A percentile compares a stretch with the other conserved stretches of the same genome.
Evolutionary conservation across 2,888 invertebrate genomes (phyloP).

Genomic region (Pollenia labialis): DNA sequence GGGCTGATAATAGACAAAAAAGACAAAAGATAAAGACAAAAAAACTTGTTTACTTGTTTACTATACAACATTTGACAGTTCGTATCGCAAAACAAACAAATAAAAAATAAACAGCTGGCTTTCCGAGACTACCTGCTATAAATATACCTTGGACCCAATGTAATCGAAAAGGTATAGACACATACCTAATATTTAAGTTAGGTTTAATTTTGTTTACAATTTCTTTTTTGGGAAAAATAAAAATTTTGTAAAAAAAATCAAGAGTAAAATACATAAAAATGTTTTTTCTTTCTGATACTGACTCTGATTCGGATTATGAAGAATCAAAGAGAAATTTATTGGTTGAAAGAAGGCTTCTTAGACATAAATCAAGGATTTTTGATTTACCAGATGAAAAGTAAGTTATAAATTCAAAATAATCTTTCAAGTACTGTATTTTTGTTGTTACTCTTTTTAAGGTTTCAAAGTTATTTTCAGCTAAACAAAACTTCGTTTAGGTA

Average conservation of each 20-base stretch:
- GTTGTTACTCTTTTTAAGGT: neutral
- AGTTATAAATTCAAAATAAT: neutral
- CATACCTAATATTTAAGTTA: neutral
- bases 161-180: too few species aligned
- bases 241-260: neutral
- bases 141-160: too few species aligned
- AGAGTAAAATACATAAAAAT: neutral
- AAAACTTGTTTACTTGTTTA: too few species aligned
- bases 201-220: neutral
- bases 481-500: neutral
- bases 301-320: neutral
- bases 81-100: too few species aligned
- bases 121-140: too few species aligned
- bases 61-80: too few species aligned
- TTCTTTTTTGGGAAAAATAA: too few species aligned
- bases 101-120: too few species aligned
- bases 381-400: neutral
- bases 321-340: neutral
- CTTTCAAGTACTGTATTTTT: too few species aligned
- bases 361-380: neutral
- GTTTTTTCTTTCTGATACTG: neutral
- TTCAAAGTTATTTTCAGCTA: conserved; percentile 20
- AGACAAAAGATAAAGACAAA: too few species aligned
- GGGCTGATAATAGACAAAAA: too few species aligned
- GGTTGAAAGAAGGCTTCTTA: conserved; percentile 11